Conservation (phyloP, 2,797 vertebrate species). For the Poeciliopsis paucimaculata region DNA sequence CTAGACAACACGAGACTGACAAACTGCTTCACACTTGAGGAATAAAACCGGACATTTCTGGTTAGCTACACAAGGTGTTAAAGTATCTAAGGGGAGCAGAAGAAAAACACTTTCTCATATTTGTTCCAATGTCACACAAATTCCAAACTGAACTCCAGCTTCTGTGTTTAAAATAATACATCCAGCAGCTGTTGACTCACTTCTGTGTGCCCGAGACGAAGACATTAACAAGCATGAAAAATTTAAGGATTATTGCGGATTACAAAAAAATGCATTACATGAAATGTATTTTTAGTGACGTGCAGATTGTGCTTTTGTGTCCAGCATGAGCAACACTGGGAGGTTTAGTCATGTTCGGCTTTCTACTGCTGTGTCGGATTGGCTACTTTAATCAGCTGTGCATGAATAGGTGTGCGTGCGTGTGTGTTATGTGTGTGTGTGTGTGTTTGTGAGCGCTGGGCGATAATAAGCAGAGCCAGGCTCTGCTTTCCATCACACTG, state of each 20-base stretch:
- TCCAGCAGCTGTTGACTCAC: conserved; percentile 14
- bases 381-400: conserved; percentile 56
- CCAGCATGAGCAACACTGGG: conserved; percentile 21
- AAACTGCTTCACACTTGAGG: background rate
- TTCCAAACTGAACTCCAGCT: background rate
- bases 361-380: conserved; percentile 41
- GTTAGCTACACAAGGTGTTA: background rate
- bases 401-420: conserved; percentile 47
- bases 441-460: conserved; percentile 62
- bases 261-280: conserved; percentile 31
- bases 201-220: conserved; percentile 7
- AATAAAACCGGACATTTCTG: background rate
- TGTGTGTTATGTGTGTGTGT: conserved; percentile 42
- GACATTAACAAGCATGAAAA: conserved; percentile 18
- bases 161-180: conserved; percentile 1
- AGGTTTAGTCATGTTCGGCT: conserved; percentile 51
- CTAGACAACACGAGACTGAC: background rate
- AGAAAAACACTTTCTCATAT: background rate
- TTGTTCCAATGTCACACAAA: background rate
- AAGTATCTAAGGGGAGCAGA: background rate
- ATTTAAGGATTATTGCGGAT: conserved; percentile 43
- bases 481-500: conserved; percentile 78
- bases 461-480: conserved; percentile 79
- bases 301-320: conserved; percentile 37
- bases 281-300: conserved; percentile 45